Evolutionary conservation across 2,113 vertebrate genomes (phyloP).

Genomic region (Semicossyphus pulcher): DNA sequence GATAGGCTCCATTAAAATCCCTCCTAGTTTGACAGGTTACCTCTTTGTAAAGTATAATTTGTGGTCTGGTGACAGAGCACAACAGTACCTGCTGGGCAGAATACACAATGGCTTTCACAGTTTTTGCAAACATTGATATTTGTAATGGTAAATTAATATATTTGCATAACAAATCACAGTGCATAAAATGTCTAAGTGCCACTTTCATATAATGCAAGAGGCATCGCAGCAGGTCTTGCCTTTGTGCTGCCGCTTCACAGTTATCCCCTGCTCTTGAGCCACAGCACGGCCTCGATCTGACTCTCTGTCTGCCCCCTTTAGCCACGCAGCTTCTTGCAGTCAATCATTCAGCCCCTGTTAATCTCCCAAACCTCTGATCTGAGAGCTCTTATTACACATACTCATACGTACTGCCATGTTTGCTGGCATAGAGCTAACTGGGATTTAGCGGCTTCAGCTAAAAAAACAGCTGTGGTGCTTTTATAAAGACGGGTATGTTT

Average conservation of each 20-base stretch:
- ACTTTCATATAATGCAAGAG: neutral
- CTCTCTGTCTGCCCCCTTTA: slow-evolving; percentile 1
- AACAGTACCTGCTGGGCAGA: neutral
- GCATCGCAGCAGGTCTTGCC: neutral
- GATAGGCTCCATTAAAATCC: neutral
- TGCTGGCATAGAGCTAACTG: slow-evolving; percentile 9
- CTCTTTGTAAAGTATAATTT: neutral
- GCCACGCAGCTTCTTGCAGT: slow-evolving; percentile 16
- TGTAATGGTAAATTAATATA: neutral
- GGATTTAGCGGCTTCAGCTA: slow-evolving; percentile 25
- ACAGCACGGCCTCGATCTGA: neutral
- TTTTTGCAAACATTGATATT: neutral
- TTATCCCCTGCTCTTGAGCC: neutral
- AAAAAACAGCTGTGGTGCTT: slow-evolving; percentile 8
- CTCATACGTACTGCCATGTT: slow-evolving; percentile 20
- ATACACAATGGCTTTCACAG: neutral
- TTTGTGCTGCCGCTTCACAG: neutral
- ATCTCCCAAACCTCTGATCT: slow-evolving; percentile 52
- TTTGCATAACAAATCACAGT: neutral
- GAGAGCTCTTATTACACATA: slow-evolving; percentile 44
- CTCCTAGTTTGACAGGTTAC: neutral
- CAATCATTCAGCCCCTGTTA: slow-evolving; percentile 46
- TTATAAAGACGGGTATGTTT: neutral
- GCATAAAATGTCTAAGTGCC: neutral
- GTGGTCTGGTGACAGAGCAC: neutral